Evolutionary conservation across 2,797 vertebrate genomes (phyloP).

Genomic region (Falco naumanni): DNA sequence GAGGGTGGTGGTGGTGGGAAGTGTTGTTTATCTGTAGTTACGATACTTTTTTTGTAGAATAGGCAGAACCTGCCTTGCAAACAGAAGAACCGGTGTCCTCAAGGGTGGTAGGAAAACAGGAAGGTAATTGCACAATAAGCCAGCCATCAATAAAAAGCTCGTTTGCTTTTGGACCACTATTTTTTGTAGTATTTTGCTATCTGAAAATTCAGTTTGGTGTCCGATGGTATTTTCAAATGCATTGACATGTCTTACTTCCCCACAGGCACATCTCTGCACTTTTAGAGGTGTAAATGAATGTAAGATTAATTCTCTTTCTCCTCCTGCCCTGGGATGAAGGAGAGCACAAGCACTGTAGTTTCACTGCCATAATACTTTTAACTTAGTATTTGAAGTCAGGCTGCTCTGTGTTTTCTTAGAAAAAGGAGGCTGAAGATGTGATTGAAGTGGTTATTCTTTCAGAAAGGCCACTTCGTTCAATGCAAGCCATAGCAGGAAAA

Average conservation of each 20-base stretch:
- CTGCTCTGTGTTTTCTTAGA: neutral
- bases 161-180: neutral
- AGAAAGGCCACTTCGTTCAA: neutral
- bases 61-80: neutral
- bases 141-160: neutral
- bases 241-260: accelerated
- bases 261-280: neutral
- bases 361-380: neutral
- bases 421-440: neutral
- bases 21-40: neutral
- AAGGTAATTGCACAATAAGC: neutral
- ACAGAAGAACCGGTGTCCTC: neutral
- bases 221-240: neutral
- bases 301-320: neutral
- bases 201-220: neutral
- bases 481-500: neutral
- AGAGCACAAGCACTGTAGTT: neutral
- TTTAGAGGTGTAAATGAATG: neutral
- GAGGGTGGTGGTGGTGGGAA: neutral
- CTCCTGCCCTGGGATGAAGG: neutral
- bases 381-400: neutral
- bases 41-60: neutral
- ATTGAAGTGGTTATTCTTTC: neutral
- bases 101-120: neutral
- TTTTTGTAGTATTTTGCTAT: neutral